These are phyloP conservation scores for Malachius bipustulatus DNA, from an alignment of 2,888 invertebrate species.

Conservation along the genomic window DNA sequence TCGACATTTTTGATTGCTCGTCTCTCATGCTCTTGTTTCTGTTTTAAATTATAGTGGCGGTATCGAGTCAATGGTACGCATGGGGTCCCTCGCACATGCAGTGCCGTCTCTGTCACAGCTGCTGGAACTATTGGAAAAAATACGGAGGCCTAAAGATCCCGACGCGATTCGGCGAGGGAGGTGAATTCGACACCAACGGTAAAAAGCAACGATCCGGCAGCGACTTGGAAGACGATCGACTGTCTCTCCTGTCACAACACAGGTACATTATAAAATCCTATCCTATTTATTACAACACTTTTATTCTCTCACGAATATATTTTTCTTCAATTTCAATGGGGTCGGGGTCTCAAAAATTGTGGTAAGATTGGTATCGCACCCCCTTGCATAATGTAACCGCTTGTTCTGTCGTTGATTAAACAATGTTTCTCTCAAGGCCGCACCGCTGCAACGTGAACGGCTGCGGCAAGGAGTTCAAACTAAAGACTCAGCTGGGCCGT, in stretches of 20 bases:
- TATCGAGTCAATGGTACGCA: conserved; percentile 86
- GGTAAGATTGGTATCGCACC: too few relatives aligned
- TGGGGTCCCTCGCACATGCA: conserved; percentile 92
- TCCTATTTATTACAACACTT: too few relatives aligned
- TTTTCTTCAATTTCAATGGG: too few relatives aligned
- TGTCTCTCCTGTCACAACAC: conserved; percentile 36
- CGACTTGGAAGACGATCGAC: conserved; percentile 41
- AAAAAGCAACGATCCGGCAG: conserved; percentile 38
- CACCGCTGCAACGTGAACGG: conserved; percentile 83
- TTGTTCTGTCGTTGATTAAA: too few relatives aligned
- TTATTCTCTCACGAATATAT: too few relatives aligned
- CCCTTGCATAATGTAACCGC: too few relatives aligned
- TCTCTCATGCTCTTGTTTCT: conserved; percentile 8
- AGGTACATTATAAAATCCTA: too few relatives aligned
- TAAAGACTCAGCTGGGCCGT: conserved; percentile 86
- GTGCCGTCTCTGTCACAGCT: conserved; percentile 82
- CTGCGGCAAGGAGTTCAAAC: conserved; percentile 91
- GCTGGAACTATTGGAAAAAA: conserved; percentile 98
- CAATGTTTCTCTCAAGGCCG: conserved; percentile 57
- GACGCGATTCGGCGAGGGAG: conserved; percentile 42
- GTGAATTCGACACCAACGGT: conserved; percentile 36
- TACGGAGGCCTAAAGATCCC: conserved; percentile 88
- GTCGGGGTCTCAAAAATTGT: too few relatives aligned
- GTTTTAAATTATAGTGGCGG: conserved; percentile 44
- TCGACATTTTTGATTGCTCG: too few relatives aligned